A percentile compares a stretch with the other conserved stretches of the same genome.
Evolutionary conservation across 2,113 vertebrate species (phyloP).

Genomic region (Tamias sibiricus): DNA sequence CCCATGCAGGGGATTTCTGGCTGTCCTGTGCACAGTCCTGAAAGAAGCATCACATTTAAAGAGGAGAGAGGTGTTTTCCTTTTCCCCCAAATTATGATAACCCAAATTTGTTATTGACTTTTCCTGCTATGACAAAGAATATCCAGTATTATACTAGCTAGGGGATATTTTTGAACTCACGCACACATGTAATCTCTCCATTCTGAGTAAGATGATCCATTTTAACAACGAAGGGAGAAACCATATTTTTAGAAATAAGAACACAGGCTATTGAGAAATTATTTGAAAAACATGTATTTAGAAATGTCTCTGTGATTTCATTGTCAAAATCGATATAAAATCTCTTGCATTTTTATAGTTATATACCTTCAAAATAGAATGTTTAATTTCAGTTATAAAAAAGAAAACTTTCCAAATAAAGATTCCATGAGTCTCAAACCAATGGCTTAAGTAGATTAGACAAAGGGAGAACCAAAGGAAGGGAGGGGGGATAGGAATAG

Average conservation of each 20-base stretch:
- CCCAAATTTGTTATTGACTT: not conserved
- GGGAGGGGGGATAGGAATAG: too few relatives aligned
- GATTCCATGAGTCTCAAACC: not conserved
- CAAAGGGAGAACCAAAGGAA: too few relatives aligned
- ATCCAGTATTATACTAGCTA: not conserved
- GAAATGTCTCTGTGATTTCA: constrained; percentile 8
- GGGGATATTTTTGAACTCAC: not conserved
- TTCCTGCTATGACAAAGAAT: not conserved
- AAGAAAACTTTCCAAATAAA: constrained; percentile 2
- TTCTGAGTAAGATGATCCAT: not conserved
- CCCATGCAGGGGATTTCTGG: not conserved
- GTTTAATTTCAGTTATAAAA: not conserved
- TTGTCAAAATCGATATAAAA: not conserved
- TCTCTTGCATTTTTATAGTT: not conserved
- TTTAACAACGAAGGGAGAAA: not conserved
- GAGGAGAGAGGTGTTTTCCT: not conserved
- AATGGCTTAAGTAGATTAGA: not conserved
- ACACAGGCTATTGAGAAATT: not conserved
- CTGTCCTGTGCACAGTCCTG: not conserved
- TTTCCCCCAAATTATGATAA: not conserved
- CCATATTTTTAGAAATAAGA: not conserved
- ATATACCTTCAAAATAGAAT: not conserved
- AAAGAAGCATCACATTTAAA: not conserved
- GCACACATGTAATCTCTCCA: not conserved
- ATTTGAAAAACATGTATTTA: not conserved